Evolutionary conservation across 2,113 vertebrate species (phyloP).

Genomic region (Ploceus nigricollis): DNA sequence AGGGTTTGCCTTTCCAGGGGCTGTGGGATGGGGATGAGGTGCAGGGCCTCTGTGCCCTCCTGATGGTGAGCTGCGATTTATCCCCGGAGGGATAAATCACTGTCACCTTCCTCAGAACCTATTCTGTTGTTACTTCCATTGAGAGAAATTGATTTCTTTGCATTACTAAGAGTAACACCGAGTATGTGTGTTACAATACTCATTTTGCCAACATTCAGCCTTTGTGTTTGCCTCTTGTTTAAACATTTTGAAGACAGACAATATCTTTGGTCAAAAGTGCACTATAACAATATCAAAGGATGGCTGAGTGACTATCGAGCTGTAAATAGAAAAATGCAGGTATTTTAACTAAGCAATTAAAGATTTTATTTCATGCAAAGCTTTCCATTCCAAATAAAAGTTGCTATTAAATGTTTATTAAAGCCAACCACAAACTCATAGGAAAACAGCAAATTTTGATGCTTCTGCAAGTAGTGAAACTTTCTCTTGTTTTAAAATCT

Average conservation of each 20-base stretch:
- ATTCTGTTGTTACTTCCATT: background rate
- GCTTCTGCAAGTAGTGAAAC: background rate
- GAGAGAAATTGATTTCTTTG: background rate
- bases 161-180: background rate
- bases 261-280: background rate
- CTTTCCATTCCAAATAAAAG: background rate
- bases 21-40: background rate
- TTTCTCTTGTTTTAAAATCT: background rate
- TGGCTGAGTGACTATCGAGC: fast-evolving
- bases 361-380: background rate
- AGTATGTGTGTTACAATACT: fast-evolving
- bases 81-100: background rate
- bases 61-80: background rate
- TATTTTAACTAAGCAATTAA: background rate
- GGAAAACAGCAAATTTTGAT: background rate
- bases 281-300: background rate
- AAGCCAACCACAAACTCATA: background rate
- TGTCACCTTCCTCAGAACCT: background rate
- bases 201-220: fast-evolving
- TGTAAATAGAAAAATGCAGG: background rate
- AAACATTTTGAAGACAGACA: background rate
- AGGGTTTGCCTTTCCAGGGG: fast-evolving
- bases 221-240: background rate
- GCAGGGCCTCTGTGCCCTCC: background rate
- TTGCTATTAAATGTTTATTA: background rate